Conservation (phyloP, 2,888 invertebrate species). For the Volucella inanis region DNA sequence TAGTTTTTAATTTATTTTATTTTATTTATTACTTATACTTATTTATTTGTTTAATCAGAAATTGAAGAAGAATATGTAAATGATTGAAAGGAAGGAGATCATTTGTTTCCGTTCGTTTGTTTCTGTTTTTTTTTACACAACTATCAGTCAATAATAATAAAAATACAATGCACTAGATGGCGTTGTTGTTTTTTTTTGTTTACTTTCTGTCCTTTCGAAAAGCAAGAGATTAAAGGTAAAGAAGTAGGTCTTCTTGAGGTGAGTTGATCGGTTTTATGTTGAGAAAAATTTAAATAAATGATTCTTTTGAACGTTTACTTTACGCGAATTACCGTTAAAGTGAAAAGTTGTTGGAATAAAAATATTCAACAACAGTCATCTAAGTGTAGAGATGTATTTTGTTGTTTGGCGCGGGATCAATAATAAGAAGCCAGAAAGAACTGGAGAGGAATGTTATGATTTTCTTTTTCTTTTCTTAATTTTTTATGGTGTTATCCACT, state of each 20-base stretch:
- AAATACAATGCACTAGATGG: conserved; percentile 63
- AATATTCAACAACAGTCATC: conserved; percentile 17
- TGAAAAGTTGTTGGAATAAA: neutral
- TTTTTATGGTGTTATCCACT: too few species aligned
- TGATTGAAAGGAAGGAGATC: conserved; percentile 68
- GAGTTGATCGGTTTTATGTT: conserved; percentile 16
- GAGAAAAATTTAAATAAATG: conserved; percentile 8
- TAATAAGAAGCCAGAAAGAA: conserved; percentile 41
- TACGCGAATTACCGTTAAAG: conserved; percentile 36
- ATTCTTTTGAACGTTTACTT: conserved; percentile 28
- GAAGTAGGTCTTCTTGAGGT: neutral
- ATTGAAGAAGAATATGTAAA: conserved; percentile 38
- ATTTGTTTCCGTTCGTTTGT: conserved; percentile 54
- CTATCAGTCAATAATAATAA: conserved; percentile 66
- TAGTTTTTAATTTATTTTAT: conserved; percentile 18
- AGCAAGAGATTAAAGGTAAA: too few species aligned
- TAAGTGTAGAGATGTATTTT: neutral
- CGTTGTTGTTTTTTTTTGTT: conserved; percentile 6
- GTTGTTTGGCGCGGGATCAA: neutral
- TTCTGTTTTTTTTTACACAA: conserved; percentile 56
- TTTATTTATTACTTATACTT: too few species aligned
- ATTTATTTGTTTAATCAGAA: neutral
- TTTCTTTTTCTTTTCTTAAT: neutral
- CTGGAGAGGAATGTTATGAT: conserved; percentile 63
- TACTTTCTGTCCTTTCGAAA: conserved; percentile 4